Evolutionary conservation across 1,140 invertebrate species (phyloP).

Genomic region (Capitella teleta): DNA sequence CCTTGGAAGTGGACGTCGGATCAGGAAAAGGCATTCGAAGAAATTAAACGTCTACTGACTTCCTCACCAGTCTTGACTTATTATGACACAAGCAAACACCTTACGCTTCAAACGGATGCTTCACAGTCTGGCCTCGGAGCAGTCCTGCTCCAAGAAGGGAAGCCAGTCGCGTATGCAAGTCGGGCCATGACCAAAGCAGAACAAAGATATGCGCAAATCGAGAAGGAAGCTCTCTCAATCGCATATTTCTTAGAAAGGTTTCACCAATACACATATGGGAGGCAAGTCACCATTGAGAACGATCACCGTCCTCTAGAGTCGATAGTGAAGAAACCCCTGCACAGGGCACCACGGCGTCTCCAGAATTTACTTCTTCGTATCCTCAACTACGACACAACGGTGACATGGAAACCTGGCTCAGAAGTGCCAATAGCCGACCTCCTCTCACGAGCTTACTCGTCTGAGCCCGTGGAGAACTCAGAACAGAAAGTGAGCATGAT

Average conservation of each 20-base stretch:
- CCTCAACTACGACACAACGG: constrained; percentile 36
- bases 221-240: constrained; percentile 44
- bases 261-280: constrained; percentile 36
- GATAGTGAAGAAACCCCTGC: constrained; percentile 38
- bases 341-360: constrained; percentile 33
- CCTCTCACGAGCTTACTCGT: constrained; percentile 10
- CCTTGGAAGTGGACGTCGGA: constrained; percentile 14
- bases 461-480: not conserved
- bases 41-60: constrained; percentile 16
- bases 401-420: constrained; percentile 32
- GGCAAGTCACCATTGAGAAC: constrained; percentile 15
- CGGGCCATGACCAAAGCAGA: constrained; percentile 36
- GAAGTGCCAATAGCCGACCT: constrained; percentile 39
- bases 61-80: constrained; percentile 17
- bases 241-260: constrained; percentile 40
- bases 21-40: constrained; percentile 12
- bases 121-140: constrained; percentile 32
- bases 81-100: constrained; percentile 17
- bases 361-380: constrained; percentile 41
- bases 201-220: constrained; percentile 42
- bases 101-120: constrained; percentile 21
- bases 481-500: not conserved
- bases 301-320: constrained; percentile 35
- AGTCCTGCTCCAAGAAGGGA: constrained; percentile 39
- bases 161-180: constrained; percentile 41